Conservation (phyloP, 2,113 vertebrate genomes). For the Pollimyrus isidori region DNA sequence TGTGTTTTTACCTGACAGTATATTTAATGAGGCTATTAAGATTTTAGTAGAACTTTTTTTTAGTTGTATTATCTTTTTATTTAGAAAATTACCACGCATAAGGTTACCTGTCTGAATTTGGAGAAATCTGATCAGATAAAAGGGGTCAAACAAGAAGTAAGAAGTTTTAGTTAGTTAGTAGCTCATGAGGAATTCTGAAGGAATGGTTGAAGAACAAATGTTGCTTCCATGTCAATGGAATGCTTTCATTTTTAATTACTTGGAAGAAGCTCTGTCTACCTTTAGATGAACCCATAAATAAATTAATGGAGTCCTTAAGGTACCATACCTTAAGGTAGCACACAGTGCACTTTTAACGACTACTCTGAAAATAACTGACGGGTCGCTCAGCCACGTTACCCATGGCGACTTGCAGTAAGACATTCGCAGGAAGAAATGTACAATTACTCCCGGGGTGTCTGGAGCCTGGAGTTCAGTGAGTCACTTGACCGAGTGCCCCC, state of each 20-base stretch:
- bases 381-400: background rate
- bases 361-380: background rate
- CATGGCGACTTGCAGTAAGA: background rate
- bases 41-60: background rate
- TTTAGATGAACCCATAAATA: background rate
- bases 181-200: background rate
- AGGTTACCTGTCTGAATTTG: background rate
- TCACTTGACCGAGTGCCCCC: background rate
- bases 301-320: background rate
- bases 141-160: background rate
- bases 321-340: background rate
- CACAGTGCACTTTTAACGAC: background rate
- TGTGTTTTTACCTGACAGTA: background rate
- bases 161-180: background rate
- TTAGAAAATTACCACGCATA: background rate
- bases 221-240: no score
- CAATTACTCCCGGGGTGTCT: background rate
- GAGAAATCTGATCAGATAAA: background rate
- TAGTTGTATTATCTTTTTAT: background rate
- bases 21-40: background rate
- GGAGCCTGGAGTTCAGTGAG: background rate
- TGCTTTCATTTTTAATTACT: background rate
- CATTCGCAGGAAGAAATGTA: background rate
- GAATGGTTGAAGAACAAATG: background rate
- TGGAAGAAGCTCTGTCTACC: background rate